Percentiles rank a stretch among this genome's conserved stretches.
phyloP scores from a whole-genome alignment of 2,888 invertebrate species.

The Ophraella communa region DNA sequence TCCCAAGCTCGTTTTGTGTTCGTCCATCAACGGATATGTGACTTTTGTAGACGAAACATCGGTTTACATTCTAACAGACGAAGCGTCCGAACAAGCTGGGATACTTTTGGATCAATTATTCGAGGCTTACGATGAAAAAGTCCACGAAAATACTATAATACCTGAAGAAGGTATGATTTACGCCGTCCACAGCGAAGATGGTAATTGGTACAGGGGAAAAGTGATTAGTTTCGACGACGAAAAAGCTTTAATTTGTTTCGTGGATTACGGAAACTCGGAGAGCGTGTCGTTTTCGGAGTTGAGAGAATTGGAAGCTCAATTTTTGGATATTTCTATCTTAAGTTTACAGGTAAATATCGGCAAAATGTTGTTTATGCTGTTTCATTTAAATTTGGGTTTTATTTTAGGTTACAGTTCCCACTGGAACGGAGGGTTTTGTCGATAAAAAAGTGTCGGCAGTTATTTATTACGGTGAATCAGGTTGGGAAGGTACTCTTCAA shows the following conservation, averaged over 20 bases:
- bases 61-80: constrained; percentile 68
- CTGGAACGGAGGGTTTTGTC: constrained; percentile 57
- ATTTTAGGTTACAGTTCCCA: constrained; percentile 35
- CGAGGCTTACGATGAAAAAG: constrained; percentile 64
- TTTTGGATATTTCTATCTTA: constrained; percentile 48
- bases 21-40: constrained; percentile 67
- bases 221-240: constrained; percentile 61
- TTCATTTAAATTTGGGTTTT: not conserved
- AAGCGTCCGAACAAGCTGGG: constrained; percentile 61
- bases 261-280: constrained; percentile 78
- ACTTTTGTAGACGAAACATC: constrained; percentile 66
- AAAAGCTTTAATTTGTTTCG: constrained; percentile 64
- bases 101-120: constrained; percentile 64
- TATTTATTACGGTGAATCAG: constrained; percentile 62
- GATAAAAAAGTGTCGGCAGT: constrained; percentile 65
- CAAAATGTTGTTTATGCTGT: not conserved
- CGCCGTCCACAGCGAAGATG: constrained; percentile 65
- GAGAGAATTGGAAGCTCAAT: constrained; percentile 47
- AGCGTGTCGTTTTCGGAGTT: constrained; percentile 55
- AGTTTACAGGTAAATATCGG: constrained; percentile 47
- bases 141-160: constrained; percentile 54
- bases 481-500: constrained; percentile 60
- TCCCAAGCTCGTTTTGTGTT: constrained; percentile 68
- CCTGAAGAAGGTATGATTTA: constrained; percentile 66
- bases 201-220: constrained; percentile 75